Conservation (phyloP, 2,113 vertebrate species). For the Meleagris gallopavo region DNA sequence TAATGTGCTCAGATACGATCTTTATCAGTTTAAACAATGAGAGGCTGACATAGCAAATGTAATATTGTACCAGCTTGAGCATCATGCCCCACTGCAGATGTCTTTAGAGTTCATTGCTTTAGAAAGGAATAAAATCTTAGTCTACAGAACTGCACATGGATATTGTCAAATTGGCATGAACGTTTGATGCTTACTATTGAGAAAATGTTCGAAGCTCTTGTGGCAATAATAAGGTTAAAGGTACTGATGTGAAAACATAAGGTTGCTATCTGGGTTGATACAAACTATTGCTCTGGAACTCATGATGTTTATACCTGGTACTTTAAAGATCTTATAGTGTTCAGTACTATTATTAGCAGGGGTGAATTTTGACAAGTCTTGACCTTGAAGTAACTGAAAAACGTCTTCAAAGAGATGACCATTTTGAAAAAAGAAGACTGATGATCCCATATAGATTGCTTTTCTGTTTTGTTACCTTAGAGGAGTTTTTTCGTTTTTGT, state of each 20-base stretch:
- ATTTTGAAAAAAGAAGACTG: background rate
- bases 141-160: constrained; percentile 25
- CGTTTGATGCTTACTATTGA: constrained; percentile 31
- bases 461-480: background rate
- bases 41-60: constrained; percentile 55
- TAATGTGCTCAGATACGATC: constrained; percentile 48
- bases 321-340: background rate
- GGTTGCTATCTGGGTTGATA: background rate
- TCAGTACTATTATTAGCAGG: background rate
- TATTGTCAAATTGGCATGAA: constrained; percentile 28
- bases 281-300: background rate
- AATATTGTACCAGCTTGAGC: constrained; percentile 51
- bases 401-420: background rate
- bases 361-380: background rate
- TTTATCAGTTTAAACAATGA: constrained; percentile 54
- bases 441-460: background rate
- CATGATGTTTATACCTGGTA: background rate
- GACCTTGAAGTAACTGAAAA: background rate
- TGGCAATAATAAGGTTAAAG: background rate
- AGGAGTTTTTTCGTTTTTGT: background rate
- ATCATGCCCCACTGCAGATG: constrained; percentile 45
- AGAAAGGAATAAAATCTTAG: constrained; percentile 53
- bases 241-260: constrained; percentile 46
- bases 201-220: constrained; percentile 31
- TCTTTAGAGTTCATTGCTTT: constrained; percentile 44